Evolutionary conservation across 2,113 vertebrate species (phyloP), one percentile per base, ranked within the genome.

Genomic region (Hippocampus barbouri): DNA sequence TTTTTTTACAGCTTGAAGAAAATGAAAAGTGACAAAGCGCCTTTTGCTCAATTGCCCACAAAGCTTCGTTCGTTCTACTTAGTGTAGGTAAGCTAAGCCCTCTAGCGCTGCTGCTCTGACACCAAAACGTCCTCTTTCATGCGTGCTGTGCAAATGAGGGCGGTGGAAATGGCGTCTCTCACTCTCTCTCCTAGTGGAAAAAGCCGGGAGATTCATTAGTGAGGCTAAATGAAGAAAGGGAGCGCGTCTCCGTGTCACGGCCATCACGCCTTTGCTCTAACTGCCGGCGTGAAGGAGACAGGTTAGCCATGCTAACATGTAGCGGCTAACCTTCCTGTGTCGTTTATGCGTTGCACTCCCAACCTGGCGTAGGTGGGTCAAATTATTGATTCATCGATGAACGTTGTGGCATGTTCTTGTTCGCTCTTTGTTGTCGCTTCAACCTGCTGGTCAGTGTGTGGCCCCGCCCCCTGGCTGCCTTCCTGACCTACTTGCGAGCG

Each of bases 1-100:
- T 15, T 38, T 34, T 61, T 63, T 77, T 77, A 9, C 61, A 54
- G 70, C 51, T 41, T 70, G 47, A 70, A 60, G 60, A 43, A 41
- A 45, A 74, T 62, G 66, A 69, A 66, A 65, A 72, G 67, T 57
- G 72, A 25, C 62, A 41, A 40, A 21, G 60, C 60, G 6, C 16
- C 30, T 62, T 38, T 62, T 25, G 60, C 27, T 38, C 30, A 34
- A 63, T 63, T 63, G 16, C 21, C 62, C 5, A 5, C 20, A 5
- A 23, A n/a, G 18, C 62, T 9, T 43, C 61, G 3, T 18, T 40
- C 11, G 9, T 56, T 56, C 3, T 11, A 8, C n/a, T 23, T 10
- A 15, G 21, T 8, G 53, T 15, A 54, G 53, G 53, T 54, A 8
- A 54, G 53, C n/a, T 2, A 0, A n/a, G 21, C 53, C 53, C 21